Evolutionary conservation across 92 coral and sea anemone genomes (phyloP).

Genomic region (Ricordea florida): DNA sequence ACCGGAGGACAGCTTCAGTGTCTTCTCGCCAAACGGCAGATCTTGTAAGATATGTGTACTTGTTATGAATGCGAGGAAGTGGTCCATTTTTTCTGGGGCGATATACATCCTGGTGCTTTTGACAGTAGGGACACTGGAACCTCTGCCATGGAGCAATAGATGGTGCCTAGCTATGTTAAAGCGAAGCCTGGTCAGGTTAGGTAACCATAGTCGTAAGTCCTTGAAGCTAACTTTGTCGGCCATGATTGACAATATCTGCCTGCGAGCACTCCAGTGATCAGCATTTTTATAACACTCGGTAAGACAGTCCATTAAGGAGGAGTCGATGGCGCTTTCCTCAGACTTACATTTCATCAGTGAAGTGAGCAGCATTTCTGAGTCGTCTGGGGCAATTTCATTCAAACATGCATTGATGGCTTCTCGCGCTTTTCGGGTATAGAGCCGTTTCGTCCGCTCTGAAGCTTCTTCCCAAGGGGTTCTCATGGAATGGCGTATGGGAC

Average conservation of each 20-base stretch:
- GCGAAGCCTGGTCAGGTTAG: conserved; percentile 32
- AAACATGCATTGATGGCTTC: conserved; percentile 48
- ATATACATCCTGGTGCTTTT: conserved; percentile 50
- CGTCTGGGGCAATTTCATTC: conserved; percentile 29
- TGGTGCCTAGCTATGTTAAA: conserved; percentile 51
- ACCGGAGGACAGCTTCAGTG: conserved; percentile 39
- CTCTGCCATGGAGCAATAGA: conserved; percentile 60
- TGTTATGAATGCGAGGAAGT: conserved; percentile 57
- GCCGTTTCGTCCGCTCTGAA: conserved; percentile 58
- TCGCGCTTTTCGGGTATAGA: conserved; percentile 50
- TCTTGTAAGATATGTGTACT: conserved; percentile 58
- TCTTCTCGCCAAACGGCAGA: conserved; percentile 65
- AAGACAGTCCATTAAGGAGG: conserved; percentile 33
- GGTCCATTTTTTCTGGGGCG: conserved; percentile 46
- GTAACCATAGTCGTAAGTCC: conserved; percentile 23
- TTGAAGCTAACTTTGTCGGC: conserved; percentile 43
- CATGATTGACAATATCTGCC: conserved; percentile 40
- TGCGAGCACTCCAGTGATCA: conserved; percentile 23
- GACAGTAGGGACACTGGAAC: conserved; percentile 26
- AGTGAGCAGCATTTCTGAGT: conserved; percentile 10
- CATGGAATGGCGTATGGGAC: conserved; percentile 60
- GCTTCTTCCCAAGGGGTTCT: conserved; percentile 50
- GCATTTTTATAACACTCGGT: conserved; percentile 47
- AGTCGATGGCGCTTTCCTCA: conserved; percentile 22
- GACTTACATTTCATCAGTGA: background rate